Percentiles rank a stretch among this genome's conserved stretches.
These are phyloP conservation scores for Drosophila leontia DNA, from an alignment of 1,140 invertebrate species.

Conservation along the genomic window DNA sequence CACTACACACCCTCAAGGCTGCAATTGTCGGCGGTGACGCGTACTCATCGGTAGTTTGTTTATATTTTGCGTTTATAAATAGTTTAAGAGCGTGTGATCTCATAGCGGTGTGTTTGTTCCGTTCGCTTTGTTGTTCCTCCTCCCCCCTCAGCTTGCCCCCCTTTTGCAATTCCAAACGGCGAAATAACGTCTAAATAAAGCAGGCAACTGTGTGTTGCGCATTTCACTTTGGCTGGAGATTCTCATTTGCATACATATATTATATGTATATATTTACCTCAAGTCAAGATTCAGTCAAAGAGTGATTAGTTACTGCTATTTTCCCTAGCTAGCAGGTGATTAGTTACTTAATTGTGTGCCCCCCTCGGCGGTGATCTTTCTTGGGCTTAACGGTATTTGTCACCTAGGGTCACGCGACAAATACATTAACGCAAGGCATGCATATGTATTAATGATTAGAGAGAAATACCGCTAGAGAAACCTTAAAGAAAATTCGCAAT, in stretches of 20 bases:
- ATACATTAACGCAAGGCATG: background rate
- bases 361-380: conserved; percentile 13
- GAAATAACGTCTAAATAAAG: conserved; percentile 62
- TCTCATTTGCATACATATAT: conserved; percentile 54
- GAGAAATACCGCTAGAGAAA: conserved; percentile 14
- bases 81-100: conserved; percentile 69
- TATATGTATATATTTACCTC: conserved; percentile 4
- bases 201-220: conserved; percentile 57
- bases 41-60: conserved; percentile 32
- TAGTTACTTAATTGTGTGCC: conserved; percentile 56
- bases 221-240: conserved; percentile 54
- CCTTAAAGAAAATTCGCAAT: conserved; percentile 4
- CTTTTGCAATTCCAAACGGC: conserved; percentile 39
- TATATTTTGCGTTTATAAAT: conserved; percentile 58
- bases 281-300: background rate
- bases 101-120: conserved; percentile 56
- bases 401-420: conserved; percentile 15
- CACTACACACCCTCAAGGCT: conserved; percentile 36
- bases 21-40: conserved; percentile 57
- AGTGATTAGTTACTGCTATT: conserved; percentile 32
- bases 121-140: conserved; percentile 35
- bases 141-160: conserved; percentile 2
- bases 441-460: background rate
- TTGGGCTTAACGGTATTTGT: conserved; percentile 30
- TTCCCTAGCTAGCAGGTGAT: conserved; percentile 21